Evolutionary conservation across 2,888 invertebrate species (phyloP), one percentile per base, ranked within the genome.

Genomic region (Sarcophaga rosellei): DNA sequence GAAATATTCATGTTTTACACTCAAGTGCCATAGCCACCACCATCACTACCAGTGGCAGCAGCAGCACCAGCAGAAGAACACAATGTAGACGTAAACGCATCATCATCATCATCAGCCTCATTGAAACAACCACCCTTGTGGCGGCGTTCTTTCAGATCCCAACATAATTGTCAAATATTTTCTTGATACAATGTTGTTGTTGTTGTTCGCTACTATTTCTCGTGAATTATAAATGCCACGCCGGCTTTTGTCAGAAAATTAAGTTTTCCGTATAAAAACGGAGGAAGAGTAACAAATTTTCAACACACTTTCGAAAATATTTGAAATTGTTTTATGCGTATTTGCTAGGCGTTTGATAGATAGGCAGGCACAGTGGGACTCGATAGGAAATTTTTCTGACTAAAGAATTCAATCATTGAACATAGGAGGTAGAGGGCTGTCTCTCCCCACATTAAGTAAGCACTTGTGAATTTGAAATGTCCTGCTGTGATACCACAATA

Each of bases 131-230:
- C 81, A 85, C 85, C 85, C 81, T 77, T 59, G 70, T 81, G 85
- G 85, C 85, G 85, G 35, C 35, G 35, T 35, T 77, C 69, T 76
- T 77, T 53, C 68, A 74, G 73, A 81, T 85, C 2, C 35, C 81
- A 81, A 81, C 76, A 85, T 85, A 74, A 85, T 81, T 81, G 85
- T 85, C 85, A 85, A 85, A 85, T 74, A 75, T 73, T 72, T 77
- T 74, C 17, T 63, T 81, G 47, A 61, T 73, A 15, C 53, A 61
- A 61, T 69, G 59, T 20, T 61, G n/a, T 69, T 69, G 8, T 35
- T 8, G 35, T 35, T 35, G 35, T 35, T 35, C 8, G 15, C 53
- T 17, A 2, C 17, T 53, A 15, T 15, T 47, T 53, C 53, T 53
- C 17, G 53, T 53, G 17, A 53, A 53, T 53, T 17, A 17, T 53